Evolutionary conservation across 2,888 invertebrate species (phyloP).

Genomic region (Mythimna vitellina): DNA sequence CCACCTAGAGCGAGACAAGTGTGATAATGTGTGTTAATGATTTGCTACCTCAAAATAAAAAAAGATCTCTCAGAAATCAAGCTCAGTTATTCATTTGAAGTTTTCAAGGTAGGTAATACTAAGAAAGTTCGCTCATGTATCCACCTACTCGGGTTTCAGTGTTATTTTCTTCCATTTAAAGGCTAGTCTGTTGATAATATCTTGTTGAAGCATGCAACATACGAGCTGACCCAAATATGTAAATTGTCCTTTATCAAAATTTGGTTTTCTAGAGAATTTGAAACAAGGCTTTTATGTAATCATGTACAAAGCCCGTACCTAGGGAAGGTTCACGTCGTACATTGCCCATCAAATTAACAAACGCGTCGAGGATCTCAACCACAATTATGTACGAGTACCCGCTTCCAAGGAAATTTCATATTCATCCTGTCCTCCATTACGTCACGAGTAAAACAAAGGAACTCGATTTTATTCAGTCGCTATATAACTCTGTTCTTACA

Average conservation of each 20-base stretch:
- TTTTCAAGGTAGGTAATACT: neutral
- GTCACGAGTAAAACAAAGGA: constrained; percentile 62
- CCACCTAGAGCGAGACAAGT: too few species aligned
- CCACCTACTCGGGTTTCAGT: neutral
- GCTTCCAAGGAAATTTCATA: constrained; percentile 57
- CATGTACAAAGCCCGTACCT: constrained; percentile 49
- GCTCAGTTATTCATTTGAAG: constrained; percentile 10
- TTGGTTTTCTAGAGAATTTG: constrained; percentile 53
- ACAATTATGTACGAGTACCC: constrained; percentile 58
- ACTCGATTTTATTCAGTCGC: constrained; percentile 56
- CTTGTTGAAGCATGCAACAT: constrained; percentile 19
- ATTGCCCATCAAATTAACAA: constrained; percentile 56
- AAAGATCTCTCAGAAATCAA: constrained; percentile 10
- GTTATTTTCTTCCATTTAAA: constrained; percentile 1
- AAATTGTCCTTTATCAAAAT: constrained; percentile 45
- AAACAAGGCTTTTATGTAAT: constrained; percentile 50
- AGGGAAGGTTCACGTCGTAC: constrained; percentile 47
- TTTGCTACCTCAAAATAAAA: neutral
- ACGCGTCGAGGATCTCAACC: constrained; percentile 55
- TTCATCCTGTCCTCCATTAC: constrained; percentile 51
- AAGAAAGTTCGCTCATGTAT: neutral
- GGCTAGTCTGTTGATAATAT: constrained; percentile 16
- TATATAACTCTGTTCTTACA: constrained; percentile 64
- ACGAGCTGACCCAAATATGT: constrained; percentile 47
- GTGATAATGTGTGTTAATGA: too few species aligned